Evolutionary conservation across 2,797 vertebrate species (phyloP).

Genomic region (Chromobotia macracanthus): DNA sequence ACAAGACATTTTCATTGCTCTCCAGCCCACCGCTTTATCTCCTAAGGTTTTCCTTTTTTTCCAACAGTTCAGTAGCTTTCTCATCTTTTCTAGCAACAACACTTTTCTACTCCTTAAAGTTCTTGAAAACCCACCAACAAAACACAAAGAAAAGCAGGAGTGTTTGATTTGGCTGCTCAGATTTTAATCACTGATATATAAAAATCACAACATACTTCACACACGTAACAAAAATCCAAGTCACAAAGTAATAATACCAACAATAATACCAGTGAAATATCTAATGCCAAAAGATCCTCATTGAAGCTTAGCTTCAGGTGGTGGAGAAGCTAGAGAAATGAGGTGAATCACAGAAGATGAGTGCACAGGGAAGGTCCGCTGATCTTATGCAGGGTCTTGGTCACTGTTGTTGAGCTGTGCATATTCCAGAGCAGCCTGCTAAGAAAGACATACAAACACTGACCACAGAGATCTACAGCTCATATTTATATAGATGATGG

Average conservation of each 20-base stretch:
- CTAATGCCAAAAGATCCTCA: background rate
- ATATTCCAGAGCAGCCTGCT: slow-evolving; percentile 72
- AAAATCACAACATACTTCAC: slow-evolving; percentile 5
- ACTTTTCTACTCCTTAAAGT: no score
- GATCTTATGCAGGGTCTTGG: slow-evolving; percentile 51
- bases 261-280: background rate
- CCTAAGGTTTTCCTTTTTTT: background rate
- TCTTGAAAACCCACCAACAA: background rate
- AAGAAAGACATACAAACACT: slow-evolving; percentile 27
- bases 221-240: slow-evolving; percentile 8
- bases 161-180: background rate
- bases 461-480: background rate
- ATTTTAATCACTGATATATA: slow-evolving; percentile 47
- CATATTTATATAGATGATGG: background rate
- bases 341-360: slow-evolving; percentile 28
- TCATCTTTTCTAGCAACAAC: background rate
- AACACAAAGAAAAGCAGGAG: background rate
- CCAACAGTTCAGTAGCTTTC: background rate
- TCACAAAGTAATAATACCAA: slow-evolving; percentile 27
- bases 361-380: slow-evolving; percentile 32
- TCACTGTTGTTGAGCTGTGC: slow-evolving; percentile 69
- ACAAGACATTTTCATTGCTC: no score
- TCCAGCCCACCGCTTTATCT: background rate
- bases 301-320: slow-evolving; percentile 19
- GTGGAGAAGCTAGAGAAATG: slow-evolving; percentile 46